Conservation (phyloP, 2,797 vertebrate genomes). For the Sciurus carolinensis region DNA sequence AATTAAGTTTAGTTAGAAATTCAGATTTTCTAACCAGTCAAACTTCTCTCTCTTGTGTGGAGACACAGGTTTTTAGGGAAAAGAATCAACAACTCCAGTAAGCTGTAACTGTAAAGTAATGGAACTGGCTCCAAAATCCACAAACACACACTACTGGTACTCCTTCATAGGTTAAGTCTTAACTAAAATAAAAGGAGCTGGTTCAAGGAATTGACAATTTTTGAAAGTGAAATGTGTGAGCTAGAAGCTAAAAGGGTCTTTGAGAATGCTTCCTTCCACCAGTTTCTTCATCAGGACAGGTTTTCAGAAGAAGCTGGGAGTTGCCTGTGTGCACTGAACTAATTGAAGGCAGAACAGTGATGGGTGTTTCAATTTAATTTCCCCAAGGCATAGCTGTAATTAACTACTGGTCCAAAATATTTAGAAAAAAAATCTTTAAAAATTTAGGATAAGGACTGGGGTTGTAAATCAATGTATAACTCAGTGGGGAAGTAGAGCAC, state of each 20-base stretch:
- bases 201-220: no score
- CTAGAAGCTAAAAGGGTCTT: not conserved
- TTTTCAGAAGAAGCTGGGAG: not conserved
- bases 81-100: not conserved
- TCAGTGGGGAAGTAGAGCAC: no score
- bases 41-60: not conserved
- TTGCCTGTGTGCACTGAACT: not conserved
- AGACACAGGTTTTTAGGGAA: not conserved
- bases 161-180: no score
- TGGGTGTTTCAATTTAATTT: not conserved
- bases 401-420: no score
- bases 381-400: not conserved
- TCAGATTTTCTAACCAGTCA: not conserved
- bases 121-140: no score
- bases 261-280: not conserved
- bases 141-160: no score
- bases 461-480: no score
- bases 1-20: conserved; percentile 21
- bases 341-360: not conserved
- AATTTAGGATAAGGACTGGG: no score
- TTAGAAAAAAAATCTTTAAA: no score
- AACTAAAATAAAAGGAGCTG: no score
- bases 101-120: no score
- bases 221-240: no score
- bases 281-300: not conserved